Base-by-base conservation (phyloP, 2,113 vertebrate genomes). In the Prinia subflava region DNA sequence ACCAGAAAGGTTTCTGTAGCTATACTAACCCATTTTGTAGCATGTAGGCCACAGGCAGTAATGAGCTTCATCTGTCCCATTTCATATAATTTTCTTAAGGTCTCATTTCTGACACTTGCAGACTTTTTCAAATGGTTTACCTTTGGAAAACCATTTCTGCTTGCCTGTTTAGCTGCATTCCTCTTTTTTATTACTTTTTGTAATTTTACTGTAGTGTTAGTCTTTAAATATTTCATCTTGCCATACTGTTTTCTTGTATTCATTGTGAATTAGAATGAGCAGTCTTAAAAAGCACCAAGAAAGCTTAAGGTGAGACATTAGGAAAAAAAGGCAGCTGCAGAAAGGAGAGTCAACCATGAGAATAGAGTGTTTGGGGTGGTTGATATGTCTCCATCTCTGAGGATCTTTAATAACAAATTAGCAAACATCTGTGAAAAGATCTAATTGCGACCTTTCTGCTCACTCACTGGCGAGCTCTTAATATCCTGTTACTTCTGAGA, bases 41-140 rank as follows among this genome's bases (percentile, higher is more conserved):
- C 92, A 90, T 93, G 44, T 96, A 96, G 95, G 93, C 80, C 96
- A 96, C 22, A 33, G 47, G 44, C 82, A 78, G 44, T 90, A 92
- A 94, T 83, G 60, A 95, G 39, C 64, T 94, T 89, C 75, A 15
- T 67, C 60, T 90, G 93, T 83, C 90, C 94, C 85, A 83, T 4
- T 71, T 93, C 67, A 30, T 70, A 44, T 11, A 46, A 79, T 89
- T 79, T 94, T 93, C 50, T 93, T 94, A 69, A 83, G 60, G 25
- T 87, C 37, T 92, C 10, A 37, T 73, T 95, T 91, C 63, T 94
- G 44, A 74, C 31, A 73, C 22, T 79, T 79, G 10, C 47, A 89
- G 39, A 60, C 13, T 56, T 80, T 85, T 63, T 47, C 15, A 27
- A 68, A 89, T 67, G 42, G 8, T 55, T 81, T 94, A 41, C 41